Evolutionary conservation across 2,888 invertebrate species (phyloP).

Genomic region (Eupeodes latifasciatus): DNA sequence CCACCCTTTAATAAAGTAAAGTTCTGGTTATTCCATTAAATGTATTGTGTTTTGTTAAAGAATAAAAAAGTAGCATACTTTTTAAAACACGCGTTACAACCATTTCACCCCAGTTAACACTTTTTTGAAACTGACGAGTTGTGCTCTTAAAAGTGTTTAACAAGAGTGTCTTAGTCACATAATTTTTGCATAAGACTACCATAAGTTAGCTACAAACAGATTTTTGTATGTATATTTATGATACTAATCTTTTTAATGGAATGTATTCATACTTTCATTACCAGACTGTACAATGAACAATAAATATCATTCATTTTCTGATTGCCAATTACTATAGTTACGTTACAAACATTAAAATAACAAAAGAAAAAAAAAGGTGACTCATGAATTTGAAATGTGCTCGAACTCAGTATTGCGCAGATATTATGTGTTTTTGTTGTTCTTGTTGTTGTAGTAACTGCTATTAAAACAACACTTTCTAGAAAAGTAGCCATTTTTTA

Average conservation of each 20-base stretch:
- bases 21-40: too few relatives aligned
- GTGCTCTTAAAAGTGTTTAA: too few relatives aligned
- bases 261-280: not conserved
- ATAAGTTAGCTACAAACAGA: too few relatives aligned
- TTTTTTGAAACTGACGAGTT: too few relatives aligned
- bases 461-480: conserved; percentile 27
- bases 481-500: not conserved
- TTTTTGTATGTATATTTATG: too few relatives aligned
- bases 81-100: too few relatives aligned
- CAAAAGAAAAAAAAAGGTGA: conserved; percentile 48
- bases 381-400: conserved; percentile 42
- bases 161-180: too few relatives aligned
- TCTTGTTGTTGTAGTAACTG: not conserved
- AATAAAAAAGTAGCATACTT: too few relatives aligned
- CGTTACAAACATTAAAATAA: conserved; percentile 9
- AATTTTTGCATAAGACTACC: too few relatives aligned
- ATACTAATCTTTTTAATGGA: not conserved
- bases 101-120: too few relatives aligned
- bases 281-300: conserved; percentile 15
- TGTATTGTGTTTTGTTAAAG: too few relatives aligned
- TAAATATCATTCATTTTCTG: conserved; percentile 11
- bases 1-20: too few relatives aligned
- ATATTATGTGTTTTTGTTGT: not conserved
- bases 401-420: conserved; percentile 45
- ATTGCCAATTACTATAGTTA: conserved; percentile 35